These are phyloP conservation scores for Litocranius walleri DNA, from an alignment of 2,113 vertebrate species.

Conservation along the genomic window DNA sequence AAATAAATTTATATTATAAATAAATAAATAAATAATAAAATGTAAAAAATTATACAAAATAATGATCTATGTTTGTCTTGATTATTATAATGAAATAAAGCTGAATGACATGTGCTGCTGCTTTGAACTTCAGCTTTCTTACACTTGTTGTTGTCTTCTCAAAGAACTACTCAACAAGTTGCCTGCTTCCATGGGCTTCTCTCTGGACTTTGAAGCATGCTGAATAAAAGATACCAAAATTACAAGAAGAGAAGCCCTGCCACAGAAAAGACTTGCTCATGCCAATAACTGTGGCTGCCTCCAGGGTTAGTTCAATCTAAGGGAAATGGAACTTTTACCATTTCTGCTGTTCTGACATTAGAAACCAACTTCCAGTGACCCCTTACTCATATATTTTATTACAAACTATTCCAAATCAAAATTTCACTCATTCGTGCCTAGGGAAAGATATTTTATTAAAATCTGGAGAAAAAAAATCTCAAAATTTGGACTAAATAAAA, in stretches of 20 bases:
- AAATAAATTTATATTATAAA: too few species aligned
- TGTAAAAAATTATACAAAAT: not conserved
- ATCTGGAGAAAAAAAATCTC: not conserved
- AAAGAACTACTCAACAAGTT: slow-evolving; percentile 40
- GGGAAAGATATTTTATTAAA: not conserved
- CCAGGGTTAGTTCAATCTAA: not conserved
- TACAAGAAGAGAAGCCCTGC: not conserved
- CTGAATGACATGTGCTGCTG: slow-evolving; percentile 32
- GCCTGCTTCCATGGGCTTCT: not conserved
- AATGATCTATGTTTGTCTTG: slow-evolving; percentile 19
- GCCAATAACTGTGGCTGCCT: not conserved
- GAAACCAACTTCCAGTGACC: not conserved
- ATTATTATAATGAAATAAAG: slow-evolving; percentile 48
- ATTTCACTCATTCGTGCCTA: not conserved
- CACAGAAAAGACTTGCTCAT: not conserved
- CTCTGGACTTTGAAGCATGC: not conserved
- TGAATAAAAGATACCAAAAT: not conserved
- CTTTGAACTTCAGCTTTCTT: slow-evolving; percentile 47
- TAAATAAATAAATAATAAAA: too few species aligned
- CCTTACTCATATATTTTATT: not conserved
- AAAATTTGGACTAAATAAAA: not conserved
- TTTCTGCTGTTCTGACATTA: not conserved
- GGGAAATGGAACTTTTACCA: not conserved
- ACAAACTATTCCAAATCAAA: not conserved
- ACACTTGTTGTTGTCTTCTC: slow-evolving; percentile 2